These are phyloP conservation scores for Wasmannia auropunctata DNA, from an alignment of 1,140 invertebrate species.

Conservation along the genomic window DNA sequence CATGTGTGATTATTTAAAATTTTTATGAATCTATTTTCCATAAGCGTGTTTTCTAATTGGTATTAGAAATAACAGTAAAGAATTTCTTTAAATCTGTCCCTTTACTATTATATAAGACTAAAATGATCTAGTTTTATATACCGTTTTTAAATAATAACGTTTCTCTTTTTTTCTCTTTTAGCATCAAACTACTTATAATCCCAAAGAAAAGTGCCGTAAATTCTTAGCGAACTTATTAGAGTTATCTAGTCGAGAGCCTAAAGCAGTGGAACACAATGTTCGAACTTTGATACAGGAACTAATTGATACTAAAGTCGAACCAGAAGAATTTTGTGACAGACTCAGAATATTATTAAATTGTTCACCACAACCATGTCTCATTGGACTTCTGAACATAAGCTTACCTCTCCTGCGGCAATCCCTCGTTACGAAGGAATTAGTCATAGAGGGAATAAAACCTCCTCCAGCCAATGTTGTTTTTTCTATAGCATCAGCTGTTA, in stretches of 20 bases:
- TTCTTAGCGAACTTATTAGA: conserved; percentile 98
- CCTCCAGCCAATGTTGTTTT: conserved; percentile 90
- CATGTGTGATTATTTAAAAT: conserved; percentile 31
- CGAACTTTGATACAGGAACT: conserved; percentile 97
- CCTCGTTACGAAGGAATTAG: conserved; percentile 94
- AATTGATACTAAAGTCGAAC: conserved; percentile 97
- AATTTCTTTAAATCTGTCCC: too few relatives aligned
- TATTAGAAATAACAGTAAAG: background rate
- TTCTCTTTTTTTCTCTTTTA: conserved; percentile 74
- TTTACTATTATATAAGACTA: conserved; percentile 4
- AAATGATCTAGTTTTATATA: conserved; percentile 13
- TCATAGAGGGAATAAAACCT: conserved; percentile 97
- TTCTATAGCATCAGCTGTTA: conserved; percentile 84
- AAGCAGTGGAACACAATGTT: conserved; percentile 96
- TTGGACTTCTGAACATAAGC: conserved; percentile 99
- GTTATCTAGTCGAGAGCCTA: conserved; percentile 97
- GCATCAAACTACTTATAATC: conserved; percentile 90
- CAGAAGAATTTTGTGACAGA: conserved; percentile 97
- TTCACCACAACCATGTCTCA: conserved; percentile 98
- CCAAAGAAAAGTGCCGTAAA: conserved; percentile 99
- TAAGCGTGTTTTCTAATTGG: background rate
- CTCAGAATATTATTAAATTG: conserved; percentile 97
- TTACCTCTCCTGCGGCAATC: conserved; percentile 96
- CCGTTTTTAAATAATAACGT: background rate
- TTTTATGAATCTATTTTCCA: conserved; percentile 9